phyloP scores from a whole-genome alignment of 2,113 vertebrate genomes.

The Ibidorhyncha struthersii region DNA sequence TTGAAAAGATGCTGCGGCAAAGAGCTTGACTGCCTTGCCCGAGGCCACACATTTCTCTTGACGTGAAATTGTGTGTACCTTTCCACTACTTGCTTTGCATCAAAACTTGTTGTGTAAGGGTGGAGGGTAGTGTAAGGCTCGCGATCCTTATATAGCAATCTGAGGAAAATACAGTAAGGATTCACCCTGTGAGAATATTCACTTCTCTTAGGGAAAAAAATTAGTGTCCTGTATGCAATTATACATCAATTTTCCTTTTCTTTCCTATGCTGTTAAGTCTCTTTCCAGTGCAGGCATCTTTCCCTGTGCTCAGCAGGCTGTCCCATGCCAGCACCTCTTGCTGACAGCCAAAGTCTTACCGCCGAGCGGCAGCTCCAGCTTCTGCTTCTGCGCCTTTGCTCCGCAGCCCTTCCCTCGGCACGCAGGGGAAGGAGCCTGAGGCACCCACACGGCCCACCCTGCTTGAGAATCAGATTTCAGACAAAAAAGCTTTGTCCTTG shows the following conservation, averaged over 20 bases:
- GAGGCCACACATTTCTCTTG: neutral
- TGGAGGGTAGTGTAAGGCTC: neutral
- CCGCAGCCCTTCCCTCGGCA: neutral
- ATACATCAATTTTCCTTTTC: neutral
- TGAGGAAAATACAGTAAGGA: neutral
- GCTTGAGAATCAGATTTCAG: slow-evolving; percentile 42
- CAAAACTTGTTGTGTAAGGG: neutral
- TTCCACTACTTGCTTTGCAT: neutral
- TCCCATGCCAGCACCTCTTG: neutral
- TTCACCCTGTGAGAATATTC: neutral
- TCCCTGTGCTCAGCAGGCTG: neutral
- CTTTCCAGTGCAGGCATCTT: neutral
- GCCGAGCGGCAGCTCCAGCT: neutral
- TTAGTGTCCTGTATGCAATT: accelerated
- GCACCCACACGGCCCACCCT: neutral
- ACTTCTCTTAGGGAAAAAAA: neutral
- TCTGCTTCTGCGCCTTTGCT: neutral
- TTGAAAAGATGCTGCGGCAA: neutral
- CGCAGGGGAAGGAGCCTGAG: neutral
- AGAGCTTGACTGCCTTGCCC: slow-evolving; percentile 18
- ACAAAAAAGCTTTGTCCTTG: slow-evolving; percentile 20
- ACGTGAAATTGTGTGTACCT: neutral
- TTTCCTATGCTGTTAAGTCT: neutral
- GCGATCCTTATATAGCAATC: neutral
- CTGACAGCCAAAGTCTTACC: neutral